A percentile compares a stretch with the other conserved stretches of the same genome.
These are phyloP conservation scores for Gastrophryne carolinensis DNA, from an alignment of 2,797 vertebrate species.

Conservation along the genomic window DNA sequence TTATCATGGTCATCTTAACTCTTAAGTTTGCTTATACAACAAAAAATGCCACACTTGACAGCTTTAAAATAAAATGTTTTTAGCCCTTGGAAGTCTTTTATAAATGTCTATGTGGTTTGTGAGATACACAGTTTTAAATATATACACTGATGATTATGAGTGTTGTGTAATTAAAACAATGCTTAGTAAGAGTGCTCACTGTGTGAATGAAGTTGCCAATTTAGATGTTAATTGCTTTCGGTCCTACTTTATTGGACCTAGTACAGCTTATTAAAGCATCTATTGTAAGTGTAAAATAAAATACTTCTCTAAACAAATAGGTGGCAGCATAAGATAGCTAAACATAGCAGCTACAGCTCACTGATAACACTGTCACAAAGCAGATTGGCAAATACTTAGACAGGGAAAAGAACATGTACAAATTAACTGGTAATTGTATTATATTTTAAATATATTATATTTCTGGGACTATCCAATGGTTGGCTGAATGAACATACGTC, in stretches of 20 bases:
- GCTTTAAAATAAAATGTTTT: no score
- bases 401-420: no score
- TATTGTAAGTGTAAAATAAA: constrained; percentile 27
- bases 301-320: constrained; percentile 58
- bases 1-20: no score
- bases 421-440: no score
- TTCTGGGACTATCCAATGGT: no score
- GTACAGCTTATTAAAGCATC: neutral
- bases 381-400: neutral
- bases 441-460: no score
- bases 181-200: neutral
- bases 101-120: neutral
- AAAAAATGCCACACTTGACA: no score
- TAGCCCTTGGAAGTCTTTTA: no score
- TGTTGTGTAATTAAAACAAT: neutral
- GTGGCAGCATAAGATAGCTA: constrained; percentile 66
- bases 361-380: neutral
- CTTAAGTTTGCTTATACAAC: no score
- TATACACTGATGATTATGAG: neutral
- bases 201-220: neutral
- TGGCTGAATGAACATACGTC: no score
- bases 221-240: neutral
- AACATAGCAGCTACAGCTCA: constrained; percentile 34
- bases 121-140: neutral
- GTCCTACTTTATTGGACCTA: neutral